Evolutionary conservation across 92 coral and sea anemone species (phyloP).

Genomic region (Nematostella vectensis): DNA sequence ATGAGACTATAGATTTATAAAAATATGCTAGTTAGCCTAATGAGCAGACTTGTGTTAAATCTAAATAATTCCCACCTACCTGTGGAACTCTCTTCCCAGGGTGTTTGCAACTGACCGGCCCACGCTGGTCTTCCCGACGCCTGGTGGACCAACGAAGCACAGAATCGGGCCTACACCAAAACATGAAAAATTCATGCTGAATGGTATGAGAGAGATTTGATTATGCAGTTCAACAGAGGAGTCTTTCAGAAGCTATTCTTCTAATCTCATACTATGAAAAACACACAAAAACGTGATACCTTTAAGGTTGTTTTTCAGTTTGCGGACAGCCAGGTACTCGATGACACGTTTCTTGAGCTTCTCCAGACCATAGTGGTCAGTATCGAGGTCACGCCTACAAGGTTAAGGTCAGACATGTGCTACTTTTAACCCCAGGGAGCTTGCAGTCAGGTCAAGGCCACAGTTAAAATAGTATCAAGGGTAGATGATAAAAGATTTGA

Average conservation of each 20-base stretch:
- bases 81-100: slow-evolving; percentile 81
- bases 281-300: no score
- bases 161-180: slow-evolving; percentile 65
- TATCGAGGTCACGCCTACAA: slow-evolving; percentile 53
- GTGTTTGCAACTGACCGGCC: slow-evolving; percentile 87
- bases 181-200: no score
- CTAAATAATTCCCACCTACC: no score
- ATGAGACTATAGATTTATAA: no score
- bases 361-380: slow-evolving; percentile 76
- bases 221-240: no score
- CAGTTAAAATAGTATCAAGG: neutral
- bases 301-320: slow-evolving; percentile 79
- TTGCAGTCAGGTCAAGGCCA: no score
- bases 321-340: slow-evolving; percentile 82
- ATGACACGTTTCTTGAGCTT: slow-evolving; percentile 82
- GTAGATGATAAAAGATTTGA: neutral
- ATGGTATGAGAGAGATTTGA: neutral
- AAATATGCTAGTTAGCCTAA: no score
- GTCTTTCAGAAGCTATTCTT: no score
- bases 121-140: slow-evolving; percentile 88
- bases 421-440: no score
- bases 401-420: no score
- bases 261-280: no score
- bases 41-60: no score
- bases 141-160: slow-evolving; percentile 94